These are phyloP conservation scores for Syngnathus acus DNA, from an alignment of 2,797 vertebrate species.

Conservation along the genomic window DNA sequence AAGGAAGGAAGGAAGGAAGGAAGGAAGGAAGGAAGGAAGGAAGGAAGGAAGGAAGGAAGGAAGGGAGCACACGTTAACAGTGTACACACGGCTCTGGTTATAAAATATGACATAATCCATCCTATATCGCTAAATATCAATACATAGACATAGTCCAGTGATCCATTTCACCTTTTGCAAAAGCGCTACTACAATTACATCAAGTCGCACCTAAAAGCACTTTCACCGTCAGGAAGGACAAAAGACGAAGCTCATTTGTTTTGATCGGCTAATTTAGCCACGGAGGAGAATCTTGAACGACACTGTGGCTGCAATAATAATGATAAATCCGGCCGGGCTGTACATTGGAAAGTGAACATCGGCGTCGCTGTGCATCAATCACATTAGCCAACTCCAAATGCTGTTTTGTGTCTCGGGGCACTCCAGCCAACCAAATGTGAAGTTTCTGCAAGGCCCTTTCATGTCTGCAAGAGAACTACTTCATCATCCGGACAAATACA, in stretches of 20 bases:
- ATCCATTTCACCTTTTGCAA: constrained; percentile 10
- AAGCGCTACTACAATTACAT: constrained; percentile 56
- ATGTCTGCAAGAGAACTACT: constrained; percentile 52
- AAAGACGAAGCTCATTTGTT: constrained; percentile 40
- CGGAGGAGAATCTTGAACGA: constrained; percentile 15
- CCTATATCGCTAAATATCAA: no score
- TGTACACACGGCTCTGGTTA: no score
- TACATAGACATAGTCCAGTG: no score
- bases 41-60: constrained; percentile 30
- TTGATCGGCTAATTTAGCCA: constrained; percentile 36
- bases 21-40: no score
- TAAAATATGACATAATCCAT: no score
- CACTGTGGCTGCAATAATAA: constrained; percentile 4
- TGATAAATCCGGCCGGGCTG: no score
- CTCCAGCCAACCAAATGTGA: constrained; percentile 24
- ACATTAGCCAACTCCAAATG: constrained; percentile 10
- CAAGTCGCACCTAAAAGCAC: constrained; percentile 41
- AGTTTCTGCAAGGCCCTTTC: constrained; percentile 34
- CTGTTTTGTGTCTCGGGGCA: constrained; percentile 8
- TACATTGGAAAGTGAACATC: constrained; percentile 1
- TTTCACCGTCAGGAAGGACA: constrained; percentile 37
- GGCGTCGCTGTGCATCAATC: constrained; percentile 5
- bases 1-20: not conserved
- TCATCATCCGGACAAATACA: constrained; percentile 61
- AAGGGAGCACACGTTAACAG: not conserved